phyloP scores from a whole-genome alignment of 2,888 invertebrate genomes.

The Harpalus rufipes region DNA sequence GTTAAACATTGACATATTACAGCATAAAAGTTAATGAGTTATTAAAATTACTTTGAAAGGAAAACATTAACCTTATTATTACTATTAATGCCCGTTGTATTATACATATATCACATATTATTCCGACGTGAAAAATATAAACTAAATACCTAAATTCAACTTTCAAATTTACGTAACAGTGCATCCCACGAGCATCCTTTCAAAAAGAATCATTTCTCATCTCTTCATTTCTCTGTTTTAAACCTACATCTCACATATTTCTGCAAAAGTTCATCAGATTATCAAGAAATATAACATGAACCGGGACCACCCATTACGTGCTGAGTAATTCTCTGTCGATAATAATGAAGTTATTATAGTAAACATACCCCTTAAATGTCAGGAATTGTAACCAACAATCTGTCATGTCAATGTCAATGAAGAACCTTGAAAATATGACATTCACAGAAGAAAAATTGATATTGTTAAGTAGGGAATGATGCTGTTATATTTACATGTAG shows the following conservation, averaged over 20 bases:
- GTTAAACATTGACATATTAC: no score
- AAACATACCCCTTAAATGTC: slow-evolving; percentile 53
- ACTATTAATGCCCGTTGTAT: not conserved
- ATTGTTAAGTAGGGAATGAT: slow-evolving; percentile 7
- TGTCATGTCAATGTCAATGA: slow-evolving; percentile 59
- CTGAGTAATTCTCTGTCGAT: slow-evolving; percentile 8
- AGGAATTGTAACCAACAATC: slow-evolving; percentile 15
- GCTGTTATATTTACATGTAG: slow-evolving; percentile 26
- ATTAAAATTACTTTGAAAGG: no score
- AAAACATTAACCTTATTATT: no score
- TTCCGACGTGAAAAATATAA: not conserved
- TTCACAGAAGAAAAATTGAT: slow-evolving; percentile 22
- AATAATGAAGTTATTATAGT: slow-evolving; percentile 60
- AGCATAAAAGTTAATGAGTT: no score
- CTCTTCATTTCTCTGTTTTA: not conserved
- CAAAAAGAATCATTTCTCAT: slow-evolving; percentile 20
- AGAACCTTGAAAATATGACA: slow-evolving; percentile 25
- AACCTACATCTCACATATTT: slow-evolving; percentile 35
- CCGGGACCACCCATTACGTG: slow-evolving; percentile 38
- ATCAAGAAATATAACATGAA: slow-evolving; percentile 11
- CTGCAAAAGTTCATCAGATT: slow-evolving; percentile 13
- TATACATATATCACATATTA: not conserved
- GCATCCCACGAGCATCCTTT: slow-evolving; percentile 31
- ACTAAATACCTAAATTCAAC: not conserved
- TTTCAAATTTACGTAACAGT: slow-evolving; percentile 32